phyloP scores from a whole-genome alignment of 2,113 vertebrate species.

The Gorsachius goisagi region DNA sequence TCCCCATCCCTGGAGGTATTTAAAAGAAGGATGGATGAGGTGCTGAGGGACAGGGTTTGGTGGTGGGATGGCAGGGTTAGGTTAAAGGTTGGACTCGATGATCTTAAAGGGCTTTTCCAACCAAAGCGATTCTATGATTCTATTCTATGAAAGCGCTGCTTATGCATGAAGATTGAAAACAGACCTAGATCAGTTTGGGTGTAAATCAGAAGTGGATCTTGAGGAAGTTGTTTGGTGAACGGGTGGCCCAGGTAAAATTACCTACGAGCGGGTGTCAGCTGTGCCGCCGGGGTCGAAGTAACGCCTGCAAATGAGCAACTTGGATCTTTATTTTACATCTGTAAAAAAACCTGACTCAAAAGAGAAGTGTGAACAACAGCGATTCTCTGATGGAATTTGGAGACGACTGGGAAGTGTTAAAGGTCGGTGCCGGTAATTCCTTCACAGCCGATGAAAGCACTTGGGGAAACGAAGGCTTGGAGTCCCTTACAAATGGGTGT shows the following conservation, averaged over 20 bases:
- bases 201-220: neutral
- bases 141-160: neutral
- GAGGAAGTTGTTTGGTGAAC: neutral
- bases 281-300: fast-evolving
- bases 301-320: neutral
- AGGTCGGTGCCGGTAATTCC: neutral
- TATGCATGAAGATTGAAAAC: no score
- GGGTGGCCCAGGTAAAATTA: neutral
- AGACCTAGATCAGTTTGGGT: neutral
- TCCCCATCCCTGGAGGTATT: no score
- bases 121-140: no score
- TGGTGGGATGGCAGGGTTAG: no score
- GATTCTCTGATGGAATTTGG: neutral
- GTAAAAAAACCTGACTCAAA: neutral
- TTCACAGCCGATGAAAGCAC: neutral
- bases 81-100: no score
- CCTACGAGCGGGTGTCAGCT: neutral
- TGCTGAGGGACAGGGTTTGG: no score
- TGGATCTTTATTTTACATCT: neutral
- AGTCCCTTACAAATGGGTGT: fast-evolving
- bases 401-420: neutral
- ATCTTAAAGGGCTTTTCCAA: no score
- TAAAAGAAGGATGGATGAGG: no score
- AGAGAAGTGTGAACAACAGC: neutral
- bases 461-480: fast-evolving